Percentiles rank a stretch among this genome's conserved stretches.
These are phyloP conservation scores for Myrmophylax atrothorax DNA, from an alignment of 2,113 vertebrate species.

Conservation along the genomic window DNA sequence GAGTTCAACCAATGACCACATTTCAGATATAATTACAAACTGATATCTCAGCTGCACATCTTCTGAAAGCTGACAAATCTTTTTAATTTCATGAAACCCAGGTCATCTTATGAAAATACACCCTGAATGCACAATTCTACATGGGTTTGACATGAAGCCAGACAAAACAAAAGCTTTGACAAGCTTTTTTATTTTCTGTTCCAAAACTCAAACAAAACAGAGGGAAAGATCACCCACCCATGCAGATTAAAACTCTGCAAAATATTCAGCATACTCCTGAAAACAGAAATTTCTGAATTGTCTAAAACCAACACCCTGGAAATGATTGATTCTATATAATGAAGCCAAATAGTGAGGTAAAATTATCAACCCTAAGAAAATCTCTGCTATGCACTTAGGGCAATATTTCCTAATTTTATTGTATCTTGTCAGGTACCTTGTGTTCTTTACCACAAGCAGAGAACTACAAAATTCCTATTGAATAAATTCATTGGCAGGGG, in stretches of 20 bases:
- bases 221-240: neutral
- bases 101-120: neutral
- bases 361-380: neutral
- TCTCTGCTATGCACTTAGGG: neutral
- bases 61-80: conserved; percentile 13
- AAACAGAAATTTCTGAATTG: neutral
- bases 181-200: conserved; percentile 5
- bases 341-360: neutral
- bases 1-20: neutral
- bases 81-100: conserved; percentile 23
- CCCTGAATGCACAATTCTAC: neutral
- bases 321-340: neutral
- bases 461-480: neutral
- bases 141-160: conserved; percentile 4
- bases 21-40: conserved; percentile 23
- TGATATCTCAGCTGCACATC: neutral
- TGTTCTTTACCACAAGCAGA: neutral
- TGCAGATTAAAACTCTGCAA: neutral
- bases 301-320: neutral
- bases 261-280: neutral
- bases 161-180: conserved; percentile 16
- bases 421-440: neutral
- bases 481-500: neutral
- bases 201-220: conserved; percentile 12
- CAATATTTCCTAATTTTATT: neutral